Conservation (phyloP, 2,797 vertebrate species). For the Cichlasoma orientale region DNA sequence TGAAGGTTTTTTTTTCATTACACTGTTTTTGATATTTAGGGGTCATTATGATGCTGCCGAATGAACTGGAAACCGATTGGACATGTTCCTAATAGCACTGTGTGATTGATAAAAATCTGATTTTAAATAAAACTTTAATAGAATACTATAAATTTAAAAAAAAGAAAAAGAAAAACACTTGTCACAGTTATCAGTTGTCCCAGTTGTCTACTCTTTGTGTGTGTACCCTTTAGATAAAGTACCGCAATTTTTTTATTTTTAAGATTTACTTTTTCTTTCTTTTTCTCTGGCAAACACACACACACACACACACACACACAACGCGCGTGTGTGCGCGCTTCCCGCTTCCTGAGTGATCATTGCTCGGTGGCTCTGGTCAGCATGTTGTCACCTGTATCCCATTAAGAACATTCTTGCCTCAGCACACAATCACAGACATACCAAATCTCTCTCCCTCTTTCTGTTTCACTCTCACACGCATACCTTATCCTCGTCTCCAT, state of each 20-base stretch:
- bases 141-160: not conserved
- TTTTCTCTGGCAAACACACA: not conserved
- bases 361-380: slow-evolving; percentile 79
- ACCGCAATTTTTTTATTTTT: not conserved
- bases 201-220: not conserved
- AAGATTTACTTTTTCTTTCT: not conserved
- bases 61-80: not conserved
- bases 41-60: not conserved
- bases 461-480: not conserved
- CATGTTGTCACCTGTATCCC: slow-evolving; percentile 83
- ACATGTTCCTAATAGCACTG: not conserved
- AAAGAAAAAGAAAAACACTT: too few species aligned
- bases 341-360: slow-evolving; percentile 73
- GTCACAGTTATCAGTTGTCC: not conserved
- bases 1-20: not conserved
- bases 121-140: not conserved
- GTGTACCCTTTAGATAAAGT: slow-evolving; percentile 18
- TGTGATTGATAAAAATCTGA: not conserved
- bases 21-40: not conserved
- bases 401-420: slow-evolving; percentile 81
- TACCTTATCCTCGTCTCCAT: slow-evolving; percentile 43
- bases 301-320: slow-evolving; percentile 7
- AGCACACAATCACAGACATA: slow-evolving; percentile 67
- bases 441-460: slow-evolving; percentile 26
- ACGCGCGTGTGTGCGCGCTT: slow-evolving; percentile 28